These are phyloP conservation scores for Triops longicaudatus DNA, from an alignment of 1,140 invertebrate genomes.

Conservation along the genomic window DNA sequence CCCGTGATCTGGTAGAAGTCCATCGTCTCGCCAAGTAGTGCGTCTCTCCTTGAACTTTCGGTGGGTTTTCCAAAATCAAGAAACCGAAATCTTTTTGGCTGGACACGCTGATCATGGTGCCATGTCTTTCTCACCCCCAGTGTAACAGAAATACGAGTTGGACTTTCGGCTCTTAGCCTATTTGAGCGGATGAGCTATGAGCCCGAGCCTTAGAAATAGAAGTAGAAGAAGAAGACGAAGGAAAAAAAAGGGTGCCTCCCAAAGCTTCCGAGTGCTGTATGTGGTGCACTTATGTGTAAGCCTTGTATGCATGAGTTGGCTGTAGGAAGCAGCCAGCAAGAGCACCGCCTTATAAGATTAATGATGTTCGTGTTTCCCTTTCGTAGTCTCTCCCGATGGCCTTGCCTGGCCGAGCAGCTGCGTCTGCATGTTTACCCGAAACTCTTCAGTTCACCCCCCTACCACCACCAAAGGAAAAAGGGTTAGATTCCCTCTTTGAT, in stretches of 20 bases:
- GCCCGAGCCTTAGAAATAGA: too few species aligned
- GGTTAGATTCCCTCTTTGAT: conserved; percentile 15
- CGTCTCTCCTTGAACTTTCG: not conserved
- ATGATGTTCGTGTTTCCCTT: conserved; percentile 13
- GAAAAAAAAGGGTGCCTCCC: not conserved
- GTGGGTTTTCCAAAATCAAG: not conserved
- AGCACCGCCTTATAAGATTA: conserved; percentile 11
- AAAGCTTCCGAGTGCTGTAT: conserved; percentile 5
- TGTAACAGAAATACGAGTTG: not conserved
- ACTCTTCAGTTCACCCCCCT: not conserved
- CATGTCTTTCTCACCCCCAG: not conserved
- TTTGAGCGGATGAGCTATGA: not conserved
- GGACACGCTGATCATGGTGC: too few species aligned
- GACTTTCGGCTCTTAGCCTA: not conserved
- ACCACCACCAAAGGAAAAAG: not conserved
- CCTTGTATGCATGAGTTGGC: conserved; percentile 6
- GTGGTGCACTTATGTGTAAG: conserved; percentile 14
- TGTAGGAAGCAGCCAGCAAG: conserved; percentile 14
- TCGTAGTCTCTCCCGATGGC: not conserved
- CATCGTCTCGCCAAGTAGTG: not conserved
- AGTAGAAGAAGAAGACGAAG: not conserved
- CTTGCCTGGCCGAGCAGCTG: not conserved
- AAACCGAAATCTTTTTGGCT: not conserved
- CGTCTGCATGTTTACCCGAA: not conserved
- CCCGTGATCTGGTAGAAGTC: not conserved